Base-by-base conservation (phyloP, 2,888 invertebrate species). In the Sceliomorpha sp. region DNA sequence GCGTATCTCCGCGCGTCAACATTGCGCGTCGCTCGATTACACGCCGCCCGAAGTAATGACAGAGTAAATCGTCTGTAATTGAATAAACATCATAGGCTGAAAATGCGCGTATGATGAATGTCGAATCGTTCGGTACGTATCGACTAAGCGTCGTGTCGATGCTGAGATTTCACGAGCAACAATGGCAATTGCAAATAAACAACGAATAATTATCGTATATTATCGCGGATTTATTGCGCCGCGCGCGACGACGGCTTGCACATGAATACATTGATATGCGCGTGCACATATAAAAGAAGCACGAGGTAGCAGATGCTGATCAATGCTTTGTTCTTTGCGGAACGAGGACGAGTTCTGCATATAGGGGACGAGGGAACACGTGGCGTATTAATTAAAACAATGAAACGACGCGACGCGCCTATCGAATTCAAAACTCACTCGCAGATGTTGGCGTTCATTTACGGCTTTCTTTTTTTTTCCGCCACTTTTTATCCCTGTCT, bases 371-470 rank as follows among this genome's bases (percentile, higher is more conserved):
- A 59, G 62, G 60, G 74, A 76, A 75, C 78, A 76, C 79, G 78
- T 78, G 76, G 77, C 62, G 74, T 78, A 79, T 83, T 84, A 84
- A 83, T 84, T 83, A 84, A 84, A 84, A 84, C 84, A 82, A 83
- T 84, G 74, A 73, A 69, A 69, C 72, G 67, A 70, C 70, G 69
- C 69, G 72, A 73, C 73, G 55, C 66, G 72, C 62, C 72, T 72
- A 73, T 73, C 69, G 72, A 73, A 70, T 67, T 64, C 60, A 53
- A 72, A 74, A 73, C 70, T 62, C 70, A 58, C 45, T 71, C 63
- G 68, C 74, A 75, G 74, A 77, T 75, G 75, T 76, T 45, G 60
- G 50, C 48, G 58, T 32, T 58, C 44, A 47, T 45, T 53, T 45
- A 63, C 42, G 45, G 56, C 56, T 66, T 66, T 15, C 53, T 34